Evolutionary conservation across 2,113 vertebrate genomes (phyloP).

Genomic region (Rhea pennata): DNA sequence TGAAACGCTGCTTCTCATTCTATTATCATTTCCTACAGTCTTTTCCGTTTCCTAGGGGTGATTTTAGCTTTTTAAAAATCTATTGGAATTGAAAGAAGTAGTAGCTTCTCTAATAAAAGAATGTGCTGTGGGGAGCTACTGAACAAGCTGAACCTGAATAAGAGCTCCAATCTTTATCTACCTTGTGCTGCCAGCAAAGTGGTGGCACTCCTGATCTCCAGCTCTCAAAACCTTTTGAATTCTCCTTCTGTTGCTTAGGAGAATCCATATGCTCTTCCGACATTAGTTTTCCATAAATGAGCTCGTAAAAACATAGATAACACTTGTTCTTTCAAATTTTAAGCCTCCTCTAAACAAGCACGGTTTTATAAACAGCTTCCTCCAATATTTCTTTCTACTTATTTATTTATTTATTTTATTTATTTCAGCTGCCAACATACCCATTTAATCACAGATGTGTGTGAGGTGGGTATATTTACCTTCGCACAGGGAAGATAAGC

Average conservation of each 20-base stretch:
- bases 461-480: neutral
- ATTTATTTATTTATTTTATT: neutral
- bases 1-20: neutral
- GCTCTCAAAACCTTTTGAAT: neutral
- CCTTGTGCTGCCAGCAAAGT: neutral
- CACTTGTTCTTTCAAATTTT: neutral
- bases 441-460: neutral
- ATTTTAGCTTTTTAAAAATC: neutral
- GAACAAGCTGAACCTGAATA: neutral
- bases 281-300: neutral
- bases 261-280: neutral
- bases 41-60: neutral
- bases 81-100: neutral
- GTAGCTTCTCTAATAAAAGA: neutral
- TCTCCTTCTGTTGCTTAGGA: neutral
- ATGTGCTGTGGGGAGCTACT: neutral
- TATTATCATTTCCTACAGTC: neutral
- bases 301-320: neutral
- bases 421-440: neutral
- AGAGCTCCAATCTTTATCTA: neutral
- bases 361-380: neutral
- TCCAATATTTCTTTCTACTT: neutral
- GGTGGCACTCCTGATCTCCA: accelerated
- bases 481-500: neutral
- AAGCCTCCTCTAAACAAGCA: neutral